Evolutionary conservation across 2,888 invertebrate species (phyloP), one percentile per base, ranked within the genome.

Genomic region (Andrena bicolor): DNA sequence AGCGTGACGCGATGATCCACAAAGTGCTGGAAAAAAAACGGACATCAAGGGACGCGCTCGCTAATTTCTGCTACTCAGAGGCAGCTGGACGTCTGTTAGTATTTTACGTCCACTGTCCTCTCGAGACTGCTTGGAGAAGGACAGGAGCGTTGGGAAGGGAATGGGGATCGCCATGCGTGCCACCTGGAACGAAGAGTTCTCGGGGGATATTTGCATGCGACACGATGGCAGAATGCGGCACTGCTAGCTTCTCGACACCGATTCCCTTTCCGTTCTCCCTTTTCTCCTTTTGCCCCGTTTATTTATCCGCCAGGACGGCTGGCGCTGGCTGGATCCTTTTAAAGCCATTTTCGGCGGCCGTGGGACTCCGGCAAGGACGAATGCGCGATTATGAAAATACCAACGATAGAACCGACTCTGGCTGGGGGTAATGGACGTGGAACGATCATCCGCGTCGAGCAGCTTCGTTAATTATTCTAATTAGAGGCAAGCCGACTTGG

Each of bases 381-480:
- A 49, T 48, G 30, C 49, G 56, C 8, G 69, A 72, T 85, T 77
- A 85, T 68, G 74, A 66, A 74, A 82, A 88, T 78, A 66, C 70
- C 65, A 32, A 58, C 66, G 68, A 68, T 53, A 69, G 49, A 41
- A 3, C 56, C 64, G 56, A 48, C 56, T 64, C 66, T 65, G 30
- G 58, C 49, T 16, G 73, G 60, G 73, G 68, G 60, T 82, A 88
- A 81, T 63, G 80, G 48, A 75, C 74, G 72, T 35, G 70, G 58
- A 68, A 75, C 76, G 76, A 84, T 85, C 83, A 76, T 82, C 60
- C 75, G 75, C 30, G 73, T 51, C 80, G 73, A 30, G 72, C 64
- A 75, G 69, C 82, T 88, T 89, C 80, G 86, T 87, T 87, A 88
- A 89, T 88, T 89, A 88, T 90, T 90, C 87, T 90, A 89, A 89